phyloP scores from a whole-genome alignment of 2,113 vertebrate species.

The Plecturocebus donacophilus region DNA sequence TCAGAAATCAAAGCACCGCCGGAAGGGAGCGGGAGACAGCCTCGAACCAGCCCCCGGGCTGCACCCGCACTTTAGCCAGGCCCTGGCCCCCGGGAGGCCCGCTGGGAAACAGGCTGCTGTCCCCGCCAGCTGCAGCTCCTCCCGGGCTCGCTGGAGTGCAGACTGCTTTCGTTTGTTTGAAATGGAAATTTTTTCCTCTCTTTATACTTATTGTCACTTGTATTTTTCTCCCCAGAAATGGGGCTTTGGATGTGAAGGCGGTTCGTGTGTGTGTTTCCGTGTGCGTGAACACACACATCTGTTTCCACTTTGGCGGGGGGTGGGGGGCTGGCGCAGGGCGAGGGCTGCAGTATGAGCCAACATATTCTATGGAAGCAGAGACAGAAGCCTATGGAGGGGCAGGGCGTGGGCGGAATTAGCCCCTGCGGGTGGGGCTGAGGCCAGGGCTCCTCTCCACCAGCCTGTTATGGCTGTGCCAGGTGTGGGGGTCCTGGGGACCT shows the following conservation, averaged over 20 bases:
- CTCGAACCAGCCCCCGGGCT: accelerated
- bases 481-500: not conserved
- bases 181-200: conserved; percentile 70
- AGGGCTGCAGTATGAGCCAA: not conserved
- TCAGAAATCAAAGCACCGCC: conserved; percentile 38
- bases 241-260: not conserved
- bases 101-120: not conserved
- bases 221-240: not conserved
- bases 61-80: accelerated
- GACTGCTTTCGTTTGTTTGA: conserved; percentile 51
- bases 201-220: not conserved
- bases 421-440: not conserved
- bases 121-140: conserved; percentile 54
- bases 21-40: not conserved
- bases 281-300: not conserved
- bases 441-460: not conserved
- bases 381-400: no score
- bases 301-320: not conserved
- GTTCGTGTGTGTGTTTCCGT: accelerated
- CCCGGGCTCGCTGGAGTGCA: conserved; percentile 46
- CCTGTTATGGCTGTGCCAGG: accelerated
- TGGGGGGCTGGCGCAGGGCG: accelerated
- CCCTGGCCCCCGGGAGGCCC: not conserved
- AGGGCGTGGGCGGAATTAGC: accelerated
- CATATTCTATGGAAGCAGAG: not conserved